Base-by-base conservation (phyloP, 1,140 invertebrate species). In the Dendrolimus kikuchii region DNA sequence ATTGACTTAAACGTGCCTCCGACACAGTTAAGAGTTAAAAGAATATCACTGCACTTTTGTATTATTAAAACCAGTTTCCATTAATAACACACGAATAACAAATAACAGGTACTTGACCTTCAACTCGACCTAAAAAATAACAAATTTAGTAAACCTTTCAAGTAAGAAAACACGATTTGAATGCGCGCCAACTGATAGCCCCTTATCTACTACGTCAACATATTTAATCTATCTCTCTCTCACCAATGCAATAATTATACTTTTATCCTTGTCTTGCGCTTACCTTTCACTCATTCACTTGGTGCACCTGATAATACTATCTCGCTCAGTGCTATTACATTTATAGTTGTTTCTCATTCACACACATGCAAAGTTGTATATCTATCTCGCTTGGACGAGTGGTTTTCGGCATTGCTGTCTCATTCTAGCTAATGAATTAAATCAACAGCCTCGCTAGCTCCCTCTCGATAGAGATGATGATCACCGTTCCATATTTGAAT, bases 181-280 rank as follows among this genome's bases (percentile, higher is more conserved):
- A 81, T 71, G 70, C 71, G 55, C 71, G 38, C 53, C 49, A 56
- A 68, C 77, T 85, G 81, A 85, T 85, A 85, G 78, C 78, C 73
- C 80, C 81, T 83, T 85, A 83, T 82, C 81, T 76, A 81, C 81
- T 81, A 82, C 81, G 81, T 85, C 81, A 84, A 84, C 81, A 82
- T 69, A 75, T 70, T 73, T 51, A 38, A 40, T 7, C 43, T 51
- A 46, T 81, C 67, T 39, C 72, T 41, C 52, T 79, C 71, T 41
- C 68, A 63, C 77, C n/a, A 45, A n/a, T 45, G 43, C 5, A 2
- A 45, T n/a, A 8, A 55, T 9, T 41, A 8, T 61, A 49, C 37
- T 38, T 8, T 44, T 49, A 45, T 81, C 66, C 38, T 71, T 43
- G 49, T 81, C 70, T 39, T 66, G 62, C 74, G 64, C 66, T 64